Evolutionary conservation across 2,888 invertebrate species (phyloP), one percentile per base, ranked within the genome.

Genomic region (Therioaphis trifolii): DNA sequence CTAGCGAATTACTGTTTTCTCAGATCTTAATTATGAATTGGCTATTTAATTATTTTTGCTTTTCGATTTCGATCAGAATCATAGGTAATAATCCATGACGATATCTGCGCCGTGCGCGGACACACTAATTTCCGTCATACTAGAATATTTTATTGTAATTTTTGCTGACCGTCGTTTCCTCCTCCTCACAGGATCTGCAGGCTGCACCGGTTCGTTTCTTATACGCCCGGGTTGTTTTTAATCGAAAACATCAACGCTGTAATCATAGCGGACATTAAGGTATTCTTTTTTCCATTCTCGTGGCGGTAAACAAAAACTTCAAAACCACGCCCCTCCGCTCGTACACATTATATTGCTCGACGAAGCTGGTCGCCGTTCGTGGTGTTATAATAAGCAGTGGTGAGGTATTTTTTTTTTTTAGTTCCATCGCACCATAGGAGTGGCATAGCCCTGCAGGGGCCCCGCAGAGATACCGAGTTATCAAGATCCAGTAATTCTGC

Each of bases 231-330:
- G 58, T 76, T 61, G 61, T 43, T 76, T 76, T 63, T 76, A 76
- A 76, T 76, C 76, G 61, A 76, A 76, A 46, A 76, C 63, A 76
- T 76, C 63, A 27, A 76, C 76, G 46, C 61, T 63, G 63, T 76
- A 63, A 76, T 76, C 76, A 63, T 46, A 46, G 61, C 27, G 76
- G 27, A 27, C 63, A 66, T 77, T 77, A 49, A 35, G 21, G 49
- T 21, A 77, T 77, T 66, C 66, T 66, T 27, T 46, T 21, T 29
- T 21, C 49, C 49, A n/a, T 77, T 46, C 77, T 11, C 66, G 49
- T 49, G 9, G 55, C 11, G 68, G 52, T 21, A 18, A 49, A 68
- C 68, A 43, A 61, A 61, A 75, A 43, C 74, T 74, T 49, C 76
- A 61, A 78, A 69, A 78, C 78, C 78, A 78, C 78, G 78, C 78